phyloP scores from a whole-genome alignment of 2,113 vertebrate species.

The Chelonoidis abingdonii region DNA sequence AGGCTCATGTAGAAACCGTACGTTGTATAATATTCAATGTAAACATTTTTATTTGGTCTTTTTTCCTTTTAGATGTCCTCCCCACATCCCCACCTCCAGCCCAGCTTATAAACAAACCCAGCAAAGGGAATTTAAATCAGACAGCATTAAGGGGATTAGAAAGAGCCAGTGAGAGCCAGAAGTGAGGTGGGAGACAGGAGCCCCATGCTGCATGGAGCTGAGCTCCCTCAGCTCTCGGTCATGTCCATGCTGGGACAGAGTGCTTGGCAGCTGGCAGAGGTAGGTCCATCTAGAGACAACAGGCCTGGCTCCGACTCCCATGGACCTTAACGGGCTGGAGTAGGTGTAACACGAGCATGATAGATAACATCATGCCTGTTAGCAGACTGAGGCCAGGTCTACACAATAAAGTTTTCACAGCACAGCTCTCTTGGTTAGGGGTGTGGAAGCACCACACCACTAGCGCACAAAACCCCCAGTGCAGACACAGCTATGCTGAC shows the following conservation, averaged over 20 bases:
- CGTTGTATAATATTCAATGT: rapidly evolving
- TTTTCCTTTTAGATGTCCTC: background rate
- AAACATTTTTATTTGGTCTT: background rate
- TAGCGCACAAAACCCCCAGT: background rate
- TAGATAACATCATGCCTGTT: background rate
- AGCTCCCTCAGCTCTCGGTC: background rate
- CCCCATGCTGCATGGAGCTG: background rate
- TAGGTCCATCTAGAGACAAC: background rate
- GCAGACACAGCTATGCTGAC: background rate
- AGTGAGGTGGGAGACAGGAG: too few relatives aligned
- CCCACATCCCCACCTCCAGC: too few relatives aligned
- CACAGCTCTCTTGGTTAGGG: background rate
- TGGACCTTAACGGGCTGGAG: background rate
- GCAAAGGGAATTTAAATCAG: background rate
- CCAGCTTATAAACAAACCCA: background rate
- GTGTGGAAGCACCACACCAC: background rate
- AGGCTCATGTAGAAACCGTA: background rate
- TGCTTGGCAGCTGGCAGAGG: background rate
- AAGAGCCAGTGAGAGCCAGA: background rate
- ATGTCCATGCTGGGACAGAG: background rate
- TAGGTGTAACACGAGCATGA: background rate
- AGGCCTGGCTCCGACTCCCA: background rate
- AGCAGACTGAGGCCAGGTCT: background rate
- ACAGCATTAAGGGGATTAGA: background rate
- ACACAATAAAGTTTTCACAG: background rate